Conservation (phyloP, 30 jellyfish, hydroid and myxozoan species). For the Nemopilema nomurai region DNA sequence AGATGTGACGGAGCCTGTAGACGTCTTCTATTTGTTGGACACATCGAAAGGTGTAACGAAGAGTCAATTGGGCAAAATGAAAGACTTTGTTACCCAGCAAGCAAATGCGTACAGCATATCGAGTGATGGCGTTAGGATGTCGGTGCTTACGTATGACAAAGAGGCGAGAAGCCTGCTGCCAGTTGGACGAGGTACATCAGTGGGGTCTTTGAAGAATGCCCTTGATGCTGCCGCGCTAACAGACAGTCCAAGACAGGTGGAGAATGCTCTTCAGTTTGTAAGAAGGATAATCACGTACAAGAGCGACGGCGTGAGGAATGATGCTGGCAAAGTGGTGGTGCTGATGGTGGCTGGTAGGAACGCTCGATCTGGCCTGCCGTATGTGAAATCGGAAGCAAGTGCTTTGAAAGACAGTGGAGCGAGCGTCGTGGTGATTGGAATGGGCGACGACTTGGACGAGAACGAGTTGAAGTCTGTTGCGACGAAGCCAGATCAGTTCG, state of each 20-base stretch:
- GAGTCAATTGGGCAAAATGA: constrained; percentile 6
- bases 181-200: neutral
- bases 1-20: constrained; percentile 38
- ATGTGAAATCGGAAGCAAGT: neutral
- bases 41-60: constrained; percentile 40
- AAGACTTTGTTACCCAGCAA: neutral
- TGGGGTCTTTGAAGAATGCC: constrained; percentile 1
- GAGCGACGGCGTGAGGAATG: neutral
- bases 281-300: constrained; percentile 2
- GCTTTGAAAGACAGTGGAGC: constrained; percentile 8
- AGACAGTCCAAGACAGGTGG: constrained; percentile 63
- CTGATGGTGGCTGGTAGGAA: constrained; percentile 5
- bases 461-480: constrained; percentile 22
- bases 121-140: constrained; percentile 3
- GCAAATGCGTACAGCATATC: constrained; percentile 12
- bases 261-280: constrained; percentile 27
- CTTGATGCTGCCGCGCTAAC: neutral
- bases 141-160: neutral
- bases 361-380: neutral
- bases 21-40: constrained; percentile 36
- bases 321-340: constrained; percentile 15
- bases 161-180: neutral
- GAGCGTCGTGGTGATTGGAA: constrained; percentile 37
- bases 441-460: constrained; percentile 35
- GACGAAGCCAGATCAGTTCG: constrained; percentile 16